Conservation (phyloP, 1,140 invertebrate species). For the Drosophila kurseongensis region DNA sequence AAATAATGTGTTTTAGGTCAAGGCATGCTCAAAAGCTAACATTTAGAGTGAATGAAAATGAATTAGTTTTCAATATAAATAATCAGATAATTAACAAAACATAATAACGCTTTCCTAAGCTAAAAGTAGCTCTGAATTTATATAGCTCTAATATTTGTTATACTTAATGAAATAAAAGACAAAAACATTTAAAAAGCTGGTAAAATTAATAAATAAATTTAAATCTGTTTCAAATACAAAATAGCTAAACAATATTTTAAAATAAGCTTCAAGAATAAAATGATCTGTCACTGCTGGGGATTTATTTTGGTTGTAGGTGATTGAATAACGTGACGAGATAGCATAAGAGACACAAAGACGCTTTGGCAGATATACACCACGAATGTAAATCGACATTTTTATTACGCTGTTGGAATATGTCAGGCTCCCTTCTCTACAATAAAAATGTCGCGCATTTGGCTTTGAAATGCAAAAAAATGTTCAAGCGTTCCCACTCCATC, state of each 20-base stretch:
- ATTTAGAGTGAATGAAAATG: background rate
- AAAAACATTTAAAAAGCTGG: background rate
- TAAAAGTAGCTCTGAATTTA: too few relatives aligned
- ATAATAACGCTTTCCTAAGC: too few relatives aligned
- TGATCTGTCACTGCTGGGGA: conserved; percentile 1
- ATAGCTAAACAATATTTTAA: too few relatives aligned
- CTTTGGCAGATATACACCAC: conserved; percentile 5
- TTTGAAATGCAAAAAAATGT: conserved; percentile 16
- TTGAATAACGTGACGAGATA: conserved; percentile 10
- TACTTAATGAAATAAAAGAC: background rate
- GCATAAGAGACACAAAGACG: conserved; percentile 2
- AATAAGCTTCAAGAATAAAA: background rate
- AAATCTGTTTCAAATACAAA: background rate
- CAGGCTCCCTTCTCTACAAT: conserved; percentile 6
- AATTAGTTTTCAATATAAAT: background rate
- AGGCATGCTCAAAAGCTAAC: background rate
- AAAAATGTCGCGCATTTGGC: conserved; percentile 17
- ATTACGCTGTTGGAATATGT: conserved; percentile 14
- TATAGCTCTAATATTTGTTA: too few relatives aligned
- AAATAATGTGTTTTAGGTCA: background rate
- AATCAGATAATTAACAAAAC: background rate
- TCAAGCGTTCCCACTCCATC: background rate
- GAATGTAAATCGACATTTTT: conserved; percentile 16
- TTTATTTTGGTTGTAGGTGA: background rate
- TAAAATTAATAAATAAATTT: background rate